Evolutionary conservation across 2,888 invertebrate genomes (phyloP), one percentile per base, ranked within the genome.

Genomic region (Spisula subtruncata): DNA sequence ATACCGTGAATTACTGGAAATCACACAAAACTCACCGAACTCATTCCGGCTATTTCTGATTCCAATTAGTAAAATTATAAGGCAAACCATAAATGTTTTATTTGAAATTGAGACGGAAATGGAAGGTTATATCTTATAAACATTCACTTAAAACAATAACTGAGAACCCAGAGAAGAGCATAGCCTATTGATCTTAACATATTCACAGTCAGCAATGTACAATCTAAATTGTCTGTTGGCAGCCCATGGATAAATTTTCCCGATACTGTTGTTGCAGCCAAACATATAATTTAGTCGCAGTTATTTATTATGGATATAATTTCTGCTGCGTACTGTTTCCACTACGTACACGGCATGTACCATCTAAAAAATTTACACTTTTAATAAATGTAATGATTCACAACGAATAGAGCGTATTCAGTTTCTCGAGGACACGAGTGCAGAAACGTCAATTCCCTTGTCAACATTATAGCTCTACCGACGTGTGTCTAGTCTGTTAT

Each of bases 131-230:
- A 56, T 56, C 56, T 56, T 8, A 56, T 56, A 56, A 56, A n/a
- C n/a, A n/a, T 56, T 56, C 56, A 56, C 18, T 56, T 56, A 56
- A 56, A 56, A 56, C 56, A 56, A 56, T 56, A 56, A 56, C 18
- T n/a, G 56, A 41, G n/a, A 14, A 56, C 2, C 4, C 16, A 1
- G 56, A 56, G 56, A 56, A 20, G 56, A 56, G 41, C 41, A 20
- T 56, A 16, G 18, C 2, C 16, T 56, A 56, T 56, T 56, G 56
- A 56, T 56, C 56, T 20, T 2, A 2, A 56, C n/a, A n/a, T 56
- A 56, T 20, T n/a, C n/a, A 20, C n/a, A 14, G 16, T 56, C 6
- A 56, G 4, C 8, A 41, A 41, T 41, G 75, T 18, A 41, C 56
- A 56, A 51, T 51, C 12, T 16, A 51, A 4, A 56, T 8, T 10